Evolutionary conservation across 2,113 vertebrate genomes (phyloP).

Genomic region (Sylvicapra grimmia): DNA sequence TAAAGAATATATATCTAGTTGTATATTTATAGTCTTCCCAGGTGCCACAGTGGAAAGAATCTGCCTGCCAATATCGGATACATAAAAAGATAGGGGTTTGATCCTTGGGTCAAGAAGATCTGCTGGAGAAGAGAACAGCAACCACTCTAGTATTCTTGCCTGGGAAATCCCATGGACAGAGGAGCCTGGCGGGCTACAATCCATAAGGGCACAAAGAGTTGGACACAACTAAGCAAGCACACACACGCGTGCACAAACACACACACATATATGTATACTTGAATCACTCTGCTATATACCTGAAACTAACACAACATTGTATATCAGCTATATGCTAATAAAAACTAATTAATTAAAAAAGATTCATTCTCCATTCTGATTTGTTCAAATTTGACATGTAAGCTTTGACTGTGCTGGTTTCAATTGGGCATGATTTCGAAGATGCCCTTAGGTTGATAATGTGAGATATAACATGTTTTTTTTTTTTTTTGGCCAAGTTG

Average conservation of each 20-base stretch:
- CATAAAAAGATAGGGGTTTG: neutral
- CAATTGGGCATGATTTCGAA: neutral
- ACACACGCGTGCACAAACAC: neutral
- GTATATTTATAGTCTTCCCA: neutral
- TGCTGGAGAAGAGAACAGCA: neutral
- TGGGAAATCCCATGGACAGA: neutral
- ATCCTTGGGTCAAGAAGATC: neutral
- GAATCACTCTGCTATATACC: neutral
- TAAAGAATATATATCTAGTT: neutral
- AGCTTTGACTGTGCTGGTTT: neutral
- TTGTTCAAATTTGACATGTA: neutral
- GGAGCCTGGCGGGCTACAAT: neutral
- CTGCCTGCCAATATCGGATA: neutral
- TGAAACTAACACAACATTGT: too few relatives aligned
- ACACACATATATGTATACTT: neutral
- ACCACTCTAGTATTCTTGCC: neutral
- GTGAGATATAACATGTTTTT: neutral
- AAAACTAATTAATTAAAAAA: neutral
- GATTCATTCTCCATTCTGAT: neutral
- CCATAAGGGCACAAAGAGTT: neutral
- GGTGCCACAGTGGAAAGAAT: neutral
- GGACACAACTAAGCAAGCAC: neutral
- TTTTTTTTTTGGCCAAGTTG: neutral
- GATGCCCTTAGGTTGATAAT: neutral
- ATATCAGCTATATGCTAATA: rapidly evolving